A percentile compares a stretch with the other conserved stretches of the same genome.
Conservation (phyloP, 23 tunicate species). For the Styela plicata region DNA sequence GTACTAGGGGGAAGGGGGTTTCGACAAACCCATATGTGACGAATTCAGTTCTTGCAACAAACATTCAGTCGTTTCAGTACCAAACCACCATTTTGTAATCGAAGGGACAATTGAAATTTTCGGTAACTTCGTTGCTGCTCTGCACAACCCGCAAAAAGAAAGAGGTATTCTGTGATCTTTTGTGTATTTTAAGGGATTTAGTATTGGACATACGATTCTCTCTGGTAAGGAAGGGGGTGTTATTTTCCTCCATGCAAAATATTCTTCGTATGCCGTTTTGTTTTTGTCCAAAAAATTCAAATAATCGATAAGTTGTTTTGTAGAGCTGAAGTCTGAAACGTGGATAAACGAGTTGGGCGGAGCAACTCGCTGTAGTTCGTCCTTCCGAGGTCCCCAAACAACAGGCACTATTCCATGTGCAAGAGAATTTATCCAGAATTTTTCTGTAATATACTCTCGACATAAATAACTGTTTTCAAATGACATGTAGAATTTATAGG, state of each 20-base stretch:
- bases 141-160: neutral
- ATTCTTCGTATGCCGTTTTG: conserved; percentile 38
- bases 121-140: neutral
- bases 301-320: conserved; percentile 30
- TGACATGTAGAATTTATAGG: conserved; percentile 39
- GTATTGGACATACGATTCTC: neutral
- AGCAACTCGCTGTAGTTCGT: conserved; percentile 44
- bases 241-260: too few species aligned
- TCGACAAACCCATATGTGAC: too few species aligned
- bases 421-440: conserved; percentile 45
- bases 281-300: conserved; percentile 35
- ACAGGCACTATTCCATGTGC: conserved; percentile 41
- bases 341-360: conserved; percentile 61
- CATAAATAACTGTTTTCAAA: conserved; percentile 50
- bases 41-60: too few species aligned
- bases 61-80: neutral
- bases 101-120: neutral
- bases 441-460: conserved; percentile 55
- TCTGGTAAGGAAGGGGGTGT: neutral
- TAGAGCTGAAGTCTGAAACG: conserved; percentile 39
- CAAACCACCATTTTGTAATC: neutral
- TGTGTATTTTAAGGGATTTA: neutral
- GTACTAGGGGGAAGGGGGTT: too few species aligned
- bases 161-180: neutral
- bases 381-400: conserved; percentile 64